phyloP scores from a whole-genome alignment of 2,113 vertebrate genomes.

The Phyllostomus hastatus region DNA sequence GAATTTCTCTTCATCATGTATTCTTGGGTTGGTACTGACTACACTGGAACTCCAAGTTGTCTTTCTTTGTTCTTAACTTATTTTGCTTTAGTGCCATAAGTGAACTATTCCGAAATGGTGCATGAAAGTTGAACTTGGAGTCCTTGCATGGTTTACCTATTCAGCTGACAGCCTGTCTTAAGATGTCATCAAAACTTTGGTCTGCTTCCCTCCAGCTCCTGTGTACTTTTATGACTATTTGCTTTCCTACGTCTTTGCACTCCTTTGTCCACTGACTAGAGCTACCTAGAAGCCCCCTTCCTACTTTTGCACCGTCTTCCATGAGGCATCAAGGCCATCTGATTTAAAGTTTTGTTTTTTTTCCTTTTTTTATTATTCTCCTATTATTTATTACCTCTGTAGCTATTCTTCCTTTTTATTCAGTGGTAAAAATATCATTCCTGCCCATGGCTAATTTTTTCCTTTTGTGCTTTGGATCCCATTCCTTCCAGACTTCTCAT shows the following conservation, averaged over 20 bases:
- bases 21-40: neutral
- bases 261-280: neutral
- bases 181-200: neutral
- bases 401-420: neutral
- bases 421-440: neutral
- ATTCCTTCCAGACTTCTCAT: neutral
- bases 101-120: neutral
- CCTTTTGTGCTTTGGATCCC: neutral
- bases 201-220: neutral
- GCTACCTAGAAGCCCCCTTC: neutral
- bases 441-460: neutral
- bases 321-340: neutral
- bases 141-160: neutral
- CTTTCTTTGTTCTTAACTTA: neutral
- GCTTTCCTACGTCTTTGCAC: neutral
- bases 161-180: neutral
- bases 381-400: neutral
- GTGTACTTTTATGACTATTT: neutral
- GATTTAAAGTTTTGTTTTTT: neutral
- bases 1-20: neutral
- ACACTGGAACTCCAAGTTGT: neutral
- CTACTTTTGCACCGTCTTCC: neutral
- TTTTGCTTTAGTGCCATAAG: neutral
- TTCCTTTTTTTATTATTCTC: neutral
- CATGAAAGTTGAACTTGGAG: neutral